Evolutionary conservation across 2,113 vertebrate species (phyloP).

Genomic region (Cromileptes altivelis): DNA sequence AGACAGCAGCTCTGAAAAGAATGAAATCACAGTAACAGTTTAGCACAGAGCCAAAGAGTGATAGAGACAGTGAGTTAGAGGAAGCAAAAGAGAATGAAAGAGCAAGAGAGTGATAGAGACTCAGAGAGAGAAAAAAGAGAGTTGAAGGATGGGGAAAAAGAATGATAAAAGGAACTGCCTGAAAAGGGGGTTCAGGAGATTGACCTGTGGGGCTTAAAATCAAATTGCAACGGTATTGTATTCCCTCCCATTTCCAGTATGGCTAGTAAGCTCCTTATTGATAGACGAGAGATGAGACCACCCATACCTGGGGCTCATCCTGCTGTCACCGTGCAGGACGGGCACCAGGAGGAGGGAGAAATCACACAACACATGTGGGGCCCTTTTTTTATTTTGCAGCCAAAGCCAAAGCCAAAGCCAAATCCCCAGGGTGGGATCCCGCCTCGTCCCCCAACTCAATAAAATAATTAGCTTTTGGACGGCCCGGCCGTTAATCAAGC

Average conservation of each 20-base stretch:
- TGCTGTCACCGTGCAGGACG: slow-evolving; percentile 71
- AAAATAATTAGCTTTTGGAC: slow-evolving; percentile 88
- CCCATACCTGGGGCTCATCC: slow-evolving; percentile 87
- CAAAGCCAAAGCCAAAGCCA: slow-evolving; percentile 81
- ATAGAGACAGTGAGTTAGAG: slow-evolving; percentile 31
- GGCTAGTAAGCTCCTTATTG: slow-evolving; percentile 87
- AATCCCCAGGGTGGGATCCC: slow-evolving; percentile 84
- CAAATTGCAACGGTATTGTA: slow-evolving; percentile 86
- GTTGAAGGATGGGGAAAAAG: slow-evolving; percentile 47
- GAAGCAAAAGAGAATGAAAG: slow-evolving; percentile 36
- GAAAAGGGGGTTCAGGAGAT: slow-evolving; percentile 82
- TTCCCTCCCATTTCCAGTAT: slow-evolving; percentile 84
- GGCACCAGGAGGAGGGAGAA: slow-evolving; percentile 70
- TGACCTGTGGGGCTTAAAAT: slow-evolving; percentile 86
- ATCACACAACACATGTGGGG: slow-evolving; percentile 76
- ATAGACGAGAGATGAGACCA: slow-evolving; percentile 87
- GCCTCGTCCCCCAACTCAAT: slow-evolving; percentile 83
- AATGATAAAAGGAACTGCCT: slow-evolving; percentile 70
- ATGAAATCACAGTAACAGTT: slow-evolving; percentile 59
- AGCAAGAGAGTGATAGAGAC: neutral
- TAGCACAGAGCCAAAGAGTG: slow-evolving; percentile 20
- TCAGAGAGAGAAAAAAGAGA: slow-evolving; percentile 41
- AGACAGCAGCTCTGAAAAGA: slow-evolving; percentile 23
- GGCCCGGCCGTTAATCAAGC: slow-evolving; percentile 85
- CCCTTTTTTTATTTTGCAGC: slow-evolving; percentile 79